phyloP scores from a whole-genome alignment of 2,888 invertebrate species.

The Leucozona laternaria region DNA sequence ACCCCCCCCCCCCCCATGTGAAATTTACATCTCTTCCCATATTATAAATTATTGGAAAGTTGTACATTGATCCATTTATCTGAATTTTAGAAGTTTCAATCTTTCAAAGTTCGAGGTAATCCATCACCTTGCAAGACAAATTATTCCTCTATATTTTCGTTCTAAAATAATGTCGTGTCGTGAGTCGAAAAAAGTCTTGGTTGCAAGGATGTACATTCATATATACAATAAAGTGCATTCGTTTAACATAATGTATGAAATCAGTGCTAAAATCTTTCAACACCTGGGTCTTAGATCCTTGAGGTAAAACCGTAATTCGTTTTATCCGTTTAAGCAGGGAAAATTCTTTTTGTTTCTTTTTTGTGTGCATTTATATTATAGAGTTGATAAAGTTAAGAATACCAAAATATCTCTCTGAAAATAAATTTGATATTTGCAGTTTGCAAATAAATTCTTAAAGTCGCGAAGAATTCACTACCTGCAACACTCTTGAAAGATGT shows the following conservation, averaged over 20 bases:
- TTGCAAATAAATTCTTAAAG: not conserved
- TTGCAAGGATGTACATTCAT: conserved; percentile 39
- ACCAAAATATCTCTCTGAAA: not conserved
- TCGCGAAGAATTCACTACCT: conserved; percentile 19
- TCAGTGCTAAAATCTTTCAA: conserved; percentile 45
- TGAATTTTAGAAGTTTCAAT: conserved; percentile 54
- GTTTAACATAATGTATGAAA: conserved; percentile 51
- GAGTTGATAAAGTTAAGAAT: no score
- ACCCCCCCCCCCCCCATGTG: no score
- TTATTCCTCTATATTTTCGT: conserved; percentile 27
- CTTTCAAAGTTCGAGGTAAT: conserved; percentile 58
- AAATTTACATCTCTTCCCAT: conserved; percentile 12
- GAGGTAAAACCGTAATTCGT: conserved; percentile 33
- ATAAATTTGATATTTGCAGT: not conserved
- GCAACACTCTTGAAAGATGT: conserved; percentile 45
- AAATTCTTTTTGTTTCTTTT: conserved; percentile 14
- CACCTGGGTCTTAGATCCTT: conserved; percentile 43
- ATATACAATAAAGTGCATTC: conserved; percentile 66
- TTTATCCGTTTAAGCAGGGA: conserved; percentile 5
- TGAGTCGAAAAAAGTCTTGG: not conserved
- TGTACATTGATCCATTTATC: conserved; percentile 69
- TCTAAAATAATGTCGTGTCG: conserved; percentile 3
- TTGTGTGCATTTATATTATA: no score
- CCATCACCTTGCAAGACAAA: conserved; percentile 61
- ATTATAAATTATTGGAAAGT: conserved; percentile 61